These are phyloP conservation scores for Lasaia peninsularis DNA, from an alignment of 1,140 invertebrate genomes.

Conservation along the genomic window DNA sequence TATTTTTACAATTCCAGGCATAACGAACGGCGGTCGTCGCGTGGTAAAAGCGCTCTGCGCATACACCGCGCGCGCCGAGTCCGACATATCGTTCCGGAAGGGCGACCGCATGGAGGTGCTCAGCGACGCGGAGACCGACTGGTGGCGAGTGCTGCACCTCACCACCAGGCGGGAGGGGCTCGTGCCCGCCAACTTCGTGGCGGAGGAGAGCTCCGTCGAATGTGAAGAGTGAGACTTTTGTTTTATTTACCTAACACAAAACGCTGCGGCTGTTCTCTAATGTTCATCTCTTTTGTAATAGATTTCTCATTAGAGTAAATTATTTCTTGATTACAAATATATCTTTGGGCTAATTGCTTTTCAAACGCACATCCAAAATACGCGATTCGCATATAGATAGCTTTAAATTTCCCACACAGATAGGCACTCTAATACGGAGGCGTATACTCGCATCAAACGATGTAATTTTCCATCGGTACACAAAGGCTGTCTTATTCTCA, in stretches of 20 bases:
- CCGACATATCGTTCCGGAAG: conserved; percentile 94
- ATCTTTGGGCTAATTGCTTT: too few relatives aligned
- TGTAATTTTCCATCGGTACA: too few relatives aligned
- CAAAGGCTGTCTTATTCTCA: too few relatives aligned
- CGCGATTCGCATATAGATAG: too few relatives aligned
- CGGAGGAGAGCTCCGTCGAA: conserved; percentile 93
- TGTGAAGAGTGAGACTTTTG: conserved; percentile 94
- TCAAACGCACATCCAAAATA: too few relatives aligned
- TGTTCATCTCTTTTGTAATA: too few relatives aligned
- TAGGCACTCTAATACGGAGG: too few relatives aligned
- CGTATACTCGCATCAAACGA: too few relatives aligned
- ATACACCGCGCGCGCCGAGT: conserved; percentile 92
- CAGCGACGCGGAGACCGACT: conserved; percentile 93
- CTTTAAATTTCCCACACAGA: too few relatives aligned
- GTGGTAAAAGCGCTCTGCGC: conserved; percentile 94
- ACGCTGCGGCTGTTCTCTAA: too few relatives aligned
- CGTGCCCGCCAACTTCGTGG: conserved; percentile 96
- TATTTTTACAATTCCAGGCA: conserved; percentile 37
- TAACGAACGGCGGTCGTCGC: conserved; percentile 73
- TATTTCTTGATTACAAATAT: too few relatives aligned
- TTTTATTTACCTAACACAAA: neutral
- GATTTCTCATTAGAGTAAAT: too few relatives aligned
- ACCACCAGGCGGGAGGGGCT: conserved; percentile 90
- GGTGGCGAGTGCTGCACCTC: conserved; percentile 95
- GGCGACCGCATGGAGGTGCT: conserved; percentile 94